Percentiles rank a stretch among this genome's conserved stretches.
Evolutionary conservation across 1,140 invertebrate genomes (phyloP).

Genomic region (Drosophila takahashii): DNA sequence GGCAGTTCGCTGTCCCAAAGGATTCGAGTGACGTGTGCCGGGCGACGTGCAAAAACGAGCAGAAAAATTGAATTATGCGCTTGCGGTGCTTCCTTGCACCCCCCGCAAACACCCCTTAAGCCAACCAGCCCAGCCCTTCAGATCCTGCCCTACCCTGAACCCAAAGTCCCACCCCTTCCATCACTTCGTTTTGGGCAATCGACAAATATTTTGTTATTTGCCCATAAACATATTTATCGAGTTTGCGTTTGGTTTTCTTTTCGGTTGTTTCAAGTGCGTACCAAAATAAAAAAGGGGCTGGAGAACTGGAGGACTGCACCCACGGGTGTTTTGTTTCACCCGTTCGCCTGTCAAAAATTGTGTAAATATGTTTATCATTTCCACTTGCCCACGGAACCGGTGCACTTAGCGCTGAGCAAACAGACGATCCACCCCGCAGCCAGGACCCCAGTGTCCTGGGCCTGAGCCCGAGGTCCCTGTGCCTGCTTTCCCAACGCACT

Average conservation of each 20-base stretch:
- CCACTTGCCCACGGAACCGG: conserved; percentile 70
- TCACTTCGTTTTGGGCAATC: conserved; percentile 60
- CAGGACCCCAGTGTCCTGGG: conserved; percentile 16
- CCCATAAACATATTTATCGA: conserved; percentile 83
- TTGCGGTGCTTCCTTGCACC: conserved; percentile 70
- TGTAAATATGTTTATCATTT: conserved; percentile 85
- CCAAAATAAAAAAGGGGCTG: not conserved
- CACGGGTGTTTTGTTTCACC: conserved; percentile 82
- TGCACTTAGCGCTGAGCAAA: conserved; percentile 76
- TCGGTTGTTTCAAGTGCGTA: conserved; percentile 28
- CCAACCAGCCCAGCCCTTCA: conserved; percentile 22
- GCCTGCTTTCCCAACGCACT: conserved; percentile 52
- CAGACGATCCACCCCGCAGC: conserved; percentile 25
- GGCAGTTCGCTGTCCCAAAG: conserved; percentile 58
- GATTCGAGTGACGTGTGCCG: conserved; percentile 70
- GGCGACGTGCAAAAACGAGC: conserved; percentile 81
- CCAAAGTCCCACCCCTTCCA: conserved; percentile 17
- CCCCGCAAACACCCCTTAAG: not conserved
- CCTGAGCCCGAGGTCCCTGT: not conserved
- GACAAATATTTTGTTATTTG: conserved; percentile 83
- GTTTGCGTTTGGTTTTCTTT: conserved; percentile 57
- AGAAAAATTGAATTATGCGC: conserved; percentile 85
- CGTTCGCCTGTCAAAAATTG: conserved; percentile 84
- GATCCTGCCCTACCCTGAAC: conserved; percentile 22
- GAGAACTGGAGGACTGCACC: conserved; percentile 44